These are phyloP conservation scores for Pseudomyrmex concolor DNA, from an alignment of 1,140 invertebrate species.

Conservation along the genomic window DNA sequence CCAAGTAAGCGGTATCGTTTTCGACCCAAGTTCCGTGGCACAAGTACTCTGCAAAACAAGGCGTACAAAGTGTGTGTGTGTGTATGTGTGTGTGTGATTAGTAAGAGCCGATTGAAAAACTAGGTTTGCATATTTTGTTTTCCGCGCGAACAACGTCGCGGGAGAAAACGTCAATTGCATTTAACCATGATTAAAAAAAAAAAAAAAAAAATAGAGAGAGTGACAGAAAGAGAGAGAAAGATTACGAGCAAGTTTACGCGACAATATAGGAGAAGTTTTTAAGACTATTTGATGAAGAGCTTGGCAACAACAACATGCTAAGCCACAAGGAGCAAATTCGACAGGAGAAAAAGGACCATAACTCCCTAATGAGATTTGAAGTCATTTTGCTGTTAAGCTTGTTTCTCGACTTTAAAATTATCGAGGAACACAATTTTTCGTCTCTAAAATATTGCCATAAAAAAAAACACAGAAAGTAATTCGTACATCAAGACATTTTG, in stretches of 20 bases:
- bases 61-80: too few relatives aligned
- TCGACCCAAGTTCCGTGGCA: conserved; percentile 90
- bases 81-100: too few relatives aligned
- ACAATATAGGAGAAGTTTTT: conserved; percentile 9
- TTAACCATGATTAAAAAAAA: conserved; percentile 7
- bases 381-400: not conserved
- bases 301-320: conserved; percentile 30
- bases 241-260: conserved; percentile 38
- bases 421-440: not conserved
- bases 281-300: conserved; percentile 20
- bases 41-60: conserved; percentile 85
- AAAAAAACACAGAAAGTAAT: not conserved
- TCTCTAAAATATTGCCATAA: not conserved
- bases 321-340: conserved; percentile 10
- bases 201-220: too few relatives aligned
- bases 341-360: conserved; percentile 41
- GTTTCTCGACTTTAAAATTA: not conserved
- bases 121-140: conserved; percentile 4
- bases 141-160: not conserved
- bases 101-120: not conserved
- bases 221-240: not conserved
- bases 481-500: too few relatives aligned
- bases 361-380: conserved; percentile 36
- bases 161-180: conserved; percentile 23
- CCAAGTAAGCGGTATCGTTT: conserved; percentile 88